Evolutionary conservation across 1,140 invertebrate species (phyloP), one percentile per base, ranked within the genome.

Genomic region (Zaprionus taronus): DNA sequence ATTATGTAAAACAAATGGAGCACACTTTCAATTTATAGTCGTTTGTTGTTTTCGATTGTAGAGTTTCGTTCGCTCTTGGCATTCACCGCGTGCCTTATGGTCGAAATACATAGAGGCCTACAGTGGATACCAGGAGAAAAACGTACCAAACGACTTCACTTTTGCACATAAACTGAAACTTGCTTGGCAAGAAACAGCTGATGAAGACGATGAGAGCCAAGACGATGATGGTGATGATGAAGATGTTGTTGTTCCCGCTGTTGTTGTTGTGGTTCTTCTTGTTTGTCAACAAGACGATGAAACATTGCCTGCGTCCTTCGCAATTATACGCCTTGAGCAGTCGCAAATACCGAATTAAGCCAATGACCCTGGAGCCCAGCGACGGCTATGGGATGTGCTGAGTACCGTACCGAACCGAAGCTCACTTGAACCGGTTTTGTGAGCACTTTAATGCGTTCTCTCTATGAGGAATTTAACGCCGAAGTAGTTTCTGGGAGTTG

Each of bases 81-180:
- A 97, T 97, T 97, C 97, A 97, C 97, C 97, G 97, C 97, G 97
- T 97, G 97, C 97, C 97, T 97, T 97, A 97, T 97, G 96, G 94
- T 95, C 94, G 94, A 93, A 94, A 93, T 93, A 96, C 95, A 97
- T 97, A 97, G 95, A 95, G 96, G 95, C 95, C 95, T 95, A 96
- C 96, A 97, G 96, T 97, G 96, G 96, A 96, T 95, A 96, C 96
- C 95, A 96, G 96, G 96, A 96, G 96, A 94, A 94, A 91, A 94
- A 94, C 94, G 92, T 91, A 91, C 85, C 75, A 83, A 81, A 83
- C 73, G 81, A 73, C 53, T 41, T 38, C 58, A 66, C 61, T 38
- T 24, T n/a, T 49, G 26, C 56, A 31, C 56, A 64, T 63, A 36
- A 72, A 57, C 63, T 31, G 56, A 38, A 66, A 77, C 51, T 67